Percentiles rank a stretch among this genome's conserved stretches.
Conservation (phyloP, 2,888 invertebrate species). For the Epirrita christyi region DNA sequence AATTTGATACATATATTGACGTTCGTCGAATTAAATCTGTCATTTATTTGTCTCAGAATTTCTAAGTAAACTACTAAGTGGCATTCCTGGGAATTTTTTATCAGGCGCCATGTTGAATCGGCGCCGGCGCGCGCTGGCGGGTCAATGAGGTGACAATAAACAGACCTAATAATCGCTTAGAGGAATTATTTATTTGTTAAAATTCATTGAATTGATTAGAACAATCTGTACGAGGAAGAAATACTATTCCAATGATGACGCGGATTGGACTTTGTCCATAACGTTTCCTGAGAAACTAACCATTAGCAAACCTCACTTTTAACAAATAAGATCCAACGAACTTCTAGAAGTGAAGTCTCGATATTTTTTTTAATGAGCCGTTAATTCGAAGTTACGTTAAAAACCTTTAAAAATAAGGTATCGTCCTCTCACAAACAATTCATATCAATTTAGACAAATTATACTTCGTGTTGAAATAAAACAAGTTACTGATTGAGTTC, state of each 20-base stretch:
- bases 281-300: conserved; percentile 3
- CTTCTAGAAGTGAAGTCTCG: too few relatives aligned
- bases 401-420: background rate
- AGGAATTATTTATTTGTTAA: conserved; percentile 31
- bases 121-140: conserved; percentile 29
- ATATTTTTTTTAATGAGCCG: too few relatives aligned
- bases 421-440: background rate
- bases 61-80: conserved; percentile 47
- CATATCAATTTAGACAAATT: background rate
- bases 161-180: conserved; percentile 25
- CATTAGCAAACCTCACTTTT: background rate
- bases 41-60: conserved; percentile 50
- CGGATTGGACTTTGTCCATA: background rate
- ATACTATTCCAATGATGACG: conserved; percentile 14
- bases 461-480: background rate
- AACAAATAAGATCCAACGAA: too few relatives aligned
- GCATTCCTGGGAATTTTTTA: conserved; percentile 57
- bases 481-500: background rate
- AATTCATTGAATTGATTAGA: conserved; percentile 29
- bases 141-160: conserved; percentile 35
- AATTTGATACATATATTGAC: conserved; percentile 54
- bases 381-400: too few relatives aligned
- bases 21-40: conserved; percentile 43
- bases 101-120: conserved; percentile 42
- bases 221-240: conserved; percentile 11